Evolutionary conservation across 2,888 invertebrate species (phyloP).

Genomic region (Aromia moschata): DNA sequence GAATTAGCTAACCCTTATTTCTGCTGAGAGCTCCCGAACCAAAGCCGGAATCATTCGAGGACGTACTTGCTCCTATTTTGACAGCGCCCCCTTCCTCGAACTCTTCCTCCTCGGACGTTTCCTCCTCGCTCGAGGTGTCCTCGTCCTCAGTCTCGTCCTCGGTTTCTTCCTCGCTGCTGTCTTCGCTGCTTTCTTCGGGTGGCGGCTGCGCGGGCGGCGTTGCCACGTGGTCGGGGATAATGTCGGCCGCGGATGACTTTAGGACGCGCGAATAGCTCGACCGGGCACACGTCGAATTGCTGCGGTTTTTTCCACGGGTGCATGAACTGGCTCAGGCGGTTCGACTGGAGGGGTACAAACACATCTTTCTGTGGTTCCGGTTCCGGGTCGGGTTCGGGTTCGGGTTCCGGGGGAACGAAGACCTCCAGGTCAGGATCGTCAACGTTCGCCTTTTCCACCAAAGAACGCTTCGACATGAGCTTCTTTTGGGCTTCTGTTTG

Average conservation of each 20-base stretch:
- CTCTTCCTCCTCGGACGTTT: constrained; percentile 43
- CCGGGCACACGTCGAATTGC: constrained; percentile 58
- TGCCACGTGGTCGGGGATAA: constrained; percentile 55
- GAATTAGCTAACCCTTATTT: constrained; percentile 70
- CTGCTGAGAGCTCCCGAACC: constrained; percentile 73
- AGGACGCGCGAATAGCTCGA: constrained; percentile 61
- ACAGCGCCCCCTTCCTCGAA: constrained; percentile 53
- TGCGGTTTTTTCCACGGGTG: constrained; percentile 60
- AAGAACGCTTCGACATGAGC: constrained; percentile 57
- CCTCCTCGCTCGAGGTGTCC: constrained; percentile 47
- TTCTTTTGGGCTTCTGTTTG: constrained; percentile 29
- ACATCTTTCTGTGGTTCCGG: constrained; percentile 59
- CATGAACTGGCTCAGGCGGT: constrained; percentile 59
- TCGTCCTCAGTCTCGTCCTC: constrained; percentile 51
- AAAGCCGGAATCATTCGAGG: constrained; percentile 87
- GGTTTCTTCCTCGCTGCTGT: constrained; percentile 44
- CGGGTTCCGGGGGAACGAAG: constrained; percentile 51
- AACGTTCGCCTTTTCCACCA: constrained; percentile 57
- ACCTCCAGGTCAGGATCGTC: constrained; percentile 59
- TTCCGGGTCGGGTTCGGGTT: constrained; percentile 57
- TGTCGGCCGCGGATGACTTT: constrained; percentile 59
- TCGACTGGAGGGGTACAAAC: constrained; percentile 60
- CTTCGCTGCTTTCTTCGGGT: constrained; percentile 46
- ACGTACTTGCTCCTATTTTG: constrained; percentile 72
- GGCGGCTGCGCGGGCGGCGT: constrained; percentile 38